Base-by-base conservation (phyloP, 2,113 vertebrate genomes). In the Coracopsis vasa region DNA sequence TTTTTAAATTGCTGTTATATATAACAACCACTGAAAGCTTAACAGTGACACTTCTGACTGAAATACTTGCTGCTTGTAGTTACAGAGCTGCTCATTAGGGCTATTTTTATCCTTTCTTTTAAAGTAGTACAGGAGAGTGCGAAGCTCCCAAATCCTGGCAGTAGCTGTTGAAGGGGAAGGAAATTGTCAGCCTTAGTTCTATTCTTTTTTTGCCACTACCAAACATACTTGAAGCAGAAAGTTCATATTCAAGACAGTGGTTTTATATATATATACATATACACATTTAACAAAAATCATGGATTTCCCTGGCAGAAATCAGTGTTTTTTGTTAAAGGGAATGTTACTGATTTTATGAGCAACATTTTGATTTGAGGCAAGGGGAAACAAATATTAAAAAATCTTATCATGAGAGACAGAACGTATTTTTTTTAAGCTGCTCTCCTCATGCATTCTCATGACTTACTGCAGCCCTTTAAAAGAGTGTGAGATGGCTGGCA, bases 71-170 rank as follows among this genome's bases (percentile, higher is more conserved):
- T 94, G 82, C 93, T 93, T 96, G 88, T 83, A 93, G 92, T 90
- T 94, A 95, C 54, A 71, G 82, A 80, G 72, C 82, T 86, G 82
- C 82, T 96, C 90, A 93, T 92, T 96, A 96, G 33, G 13, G 82
- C 50, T 97, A 97, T 96, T 95, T 97, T 96, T 97, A 95, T 93
- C 86, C 69, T 80, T 93, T 86, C 50, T 83, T 85, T 92, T 88
- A 88, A 95, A 93, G 71, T 73, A 82, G 10, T 88, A 92, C 11
- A 47, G 64, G 62, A 94, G 79, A 74, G 5, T 80, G 9, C 62
- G 60, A 74, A 86, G 45, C 81, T 93, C 35, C 27, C 10, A 44
- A 73, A 96, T 42, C 60, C 64, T 90, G 29, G 37, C 37, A 58
- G 24, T 33, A 83, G 27, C 51, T 73, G 42, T 77, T 89, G 73